Evolutionary conservation across 2,113 vertebrate species (phyloP).

Genomic region (Leptobrachium ailaonicum): DNA sequence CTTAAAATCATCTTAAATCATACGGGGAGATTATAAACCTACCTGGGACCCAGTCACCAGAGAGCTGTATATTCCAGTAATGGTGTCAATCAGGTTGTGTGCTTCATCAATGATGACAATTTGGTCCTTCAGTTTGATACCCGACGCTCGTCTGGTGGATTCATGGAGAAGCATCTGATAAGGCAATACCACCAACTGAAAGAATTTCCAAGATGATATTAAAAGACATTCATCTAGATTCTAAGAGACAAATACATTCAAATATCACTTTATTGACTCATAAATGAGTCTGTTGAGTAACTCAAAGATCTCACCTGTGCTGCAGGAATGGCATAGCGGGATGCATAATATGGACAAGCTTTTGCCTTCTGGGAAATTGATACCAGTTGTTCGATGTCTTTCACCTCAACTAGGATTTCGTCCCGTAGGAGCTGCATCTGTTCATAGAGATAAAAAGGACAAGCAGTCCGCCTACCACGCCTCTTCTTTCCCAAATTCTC

Average conservation of each 20-base stretch:
- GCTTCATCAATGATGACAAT: constrained; percentile 93
- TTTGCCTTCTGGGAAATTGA: constrained; percentile 73
- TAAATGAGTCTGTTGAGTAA: neutral
- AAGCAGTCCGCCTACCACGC: constrained; percentile 60
- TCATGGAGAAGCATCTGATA: constrained; percentile 93
- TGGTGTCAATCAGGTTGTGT: constrained; percentile 93
- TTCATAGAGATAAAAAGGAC: constrained; percentile 76
- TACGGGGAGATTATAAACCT: constrained; percentile 26
- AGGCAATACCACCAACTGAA: constrained; percentile 91
- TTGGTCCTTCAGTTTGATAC: constrained; percentile 89
- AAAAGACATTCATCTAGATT: neutral
- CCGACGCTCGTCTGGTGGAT: constrained; percentile 81
- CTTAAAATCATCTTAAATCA: too few relatives aligned
- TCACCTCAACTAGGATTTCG: constrained; percentile 76
- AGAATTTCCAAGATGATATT: neutral
- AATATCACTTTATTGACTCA: too few relatives aligned
- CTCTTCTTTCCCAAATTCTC: constrained; percentile 67
- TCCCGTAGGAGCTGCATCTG: constrained; percentile 84
- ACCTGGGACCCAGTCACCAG: constrained; percentile 91
- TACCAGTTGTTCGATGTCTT: constrained; percentile 88
- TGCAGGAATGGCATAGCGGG: constrained; percentile 81
- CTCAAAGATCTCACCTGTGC: constrained; percentile 69
- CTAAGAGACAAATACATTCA: too few relatives aligned
- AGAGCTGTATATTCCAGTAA: constrained; percentile 81
- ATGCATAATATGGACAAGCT: constrained; percentile 88